These are phyloP conservation scores for Perizoma flavofasciatum DNA, from an alignment of 2,888 invertebrate genomes.

Conservation along the genomic window DNA sequence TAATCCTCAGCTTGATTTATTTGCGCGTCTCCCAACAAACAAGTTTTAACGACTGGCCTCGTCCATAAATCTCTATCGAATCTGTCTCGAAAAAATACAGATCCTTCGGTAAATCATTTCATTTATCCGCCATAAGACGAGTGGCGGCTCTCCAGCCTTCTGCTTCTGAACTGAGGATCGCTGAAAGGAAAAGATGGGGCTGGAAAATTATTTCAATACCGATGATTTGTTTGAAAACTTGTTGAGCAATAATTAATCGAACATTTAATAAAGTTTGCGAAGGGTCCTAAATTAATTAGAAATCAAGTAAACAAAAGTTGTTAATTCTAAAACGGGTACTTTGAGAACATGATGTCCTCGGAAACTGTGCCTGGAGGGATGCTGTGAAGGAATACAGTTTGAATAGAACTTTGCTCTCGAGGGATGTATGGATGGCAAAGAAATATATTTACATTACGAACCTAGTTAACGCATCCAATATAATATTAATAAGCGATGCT, in stretches of 20 bases:
- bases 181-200: too few relatives aligned
- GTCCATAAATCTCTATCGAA: conserved; percentile 34
- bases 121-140: conserved; percentile 26
- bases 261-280: not conserved
- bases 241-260: too few relatives aligned
- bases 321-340: not conserved
- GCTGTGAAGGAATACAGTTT: not conserved
- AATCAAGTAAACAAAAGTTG: conserved; percentile 3
- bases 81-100: conserved; percentile 20
- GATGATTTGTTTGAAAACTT: too few relatives aligned
- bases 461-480: too few relatives aligned
- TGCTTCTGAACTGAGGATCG: too few relatives aligned
- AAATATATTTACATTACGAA: too few relatives aligned
- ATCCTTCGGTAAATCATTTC: conserved; percentile 33
- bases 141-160: not conserved
- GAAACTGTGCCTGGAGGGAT: not conserved
- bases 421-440: not conserved
- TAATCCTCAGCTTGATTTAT: conserved; percentile 36
- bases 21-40: conserved; percentile 30
- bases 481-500: too few relatives aligned
- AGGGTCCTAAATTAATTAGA: conserved; percentile 12
- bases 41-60: conserved; percentile 28
- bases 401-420: conserved; percentile 1
- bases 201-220: too few relatives aligned
- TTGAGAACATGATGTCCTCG: conserved; percentile 4